phyloP scores from a whole-genome alignment of 2,113 vertebrate genomes.

The Orientallactaga bullata region DNA sequence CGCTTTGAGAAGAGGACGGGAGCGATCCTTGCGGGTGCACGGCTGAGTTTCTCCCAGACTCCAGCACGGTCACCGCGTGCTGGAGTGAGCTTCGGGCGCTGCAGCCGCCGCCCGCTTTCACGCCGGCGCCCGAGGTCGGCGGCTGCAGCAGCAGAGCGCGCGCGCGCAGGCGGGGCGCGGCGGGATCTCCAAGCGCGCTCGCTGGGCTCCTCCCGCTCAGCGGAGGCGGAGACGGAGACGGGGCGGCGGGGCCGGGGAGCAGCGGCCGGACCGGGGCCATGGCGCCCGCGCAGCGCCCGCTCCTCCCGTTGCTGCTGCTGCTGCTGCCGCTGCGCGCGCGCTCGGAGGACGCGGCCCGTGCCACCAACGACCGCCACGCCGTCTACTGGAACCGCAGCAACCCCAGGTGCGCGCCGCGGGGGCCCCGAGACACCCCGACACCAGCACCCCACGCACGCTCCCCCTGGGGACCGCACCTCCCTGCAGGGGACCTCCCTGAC shows the following conservation, averaged over 20 bases:
- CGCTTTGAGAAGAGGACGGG: background rate
- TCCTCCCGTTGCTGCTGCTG: conserved; percentile 88
- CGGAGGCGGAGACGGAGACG: conserved; percentile 27
- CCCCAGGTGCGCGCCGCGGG: conserved; percentile 90
- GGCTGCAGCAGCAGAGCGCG: background rate
- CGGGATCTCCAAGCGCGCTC: conserved; percentile 76
- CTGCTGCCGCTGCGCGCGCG: conserved; percentile 90
- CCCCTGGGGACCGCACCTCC: conserved; percentile 27
- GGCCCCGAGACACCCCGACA: background rate
- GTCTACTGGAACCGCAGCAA: conserved; percentile 97
- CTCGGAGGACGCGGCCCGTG: conserved; percentile 91
- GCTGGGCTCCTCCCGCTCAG: conserved; percentile 6
- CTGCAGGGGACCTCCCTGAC: background rate
- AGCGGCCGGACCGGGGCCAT: conserved; percentile 79
- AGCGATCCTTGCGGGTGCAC: conserved; percentile 31
- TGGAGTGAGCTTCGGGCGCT: background rate
- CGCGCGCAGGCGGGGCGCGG: conserved; percentile 62
- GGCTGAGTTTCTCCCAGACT: background rate
- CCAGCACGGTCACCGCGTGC: conserved; percentile 16
- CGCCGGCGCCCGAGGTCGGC: conserved; percentile 69
- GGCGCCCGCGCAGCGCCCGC: conserved; percentile 88
- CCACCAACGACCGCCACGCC: conserved; percentile 93
- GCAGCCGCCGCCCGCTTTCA: conserved; percentile 64
- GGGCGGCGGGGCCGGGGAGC: conserved; percentile 56
- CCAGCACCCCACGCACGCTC: background rate